Evolutionary conservation across 2,888 invertebrate genomes (phyloP), one percentile per base, ranked within the genome.

Genomic region (Neoitamus cyanurus): DNA sequence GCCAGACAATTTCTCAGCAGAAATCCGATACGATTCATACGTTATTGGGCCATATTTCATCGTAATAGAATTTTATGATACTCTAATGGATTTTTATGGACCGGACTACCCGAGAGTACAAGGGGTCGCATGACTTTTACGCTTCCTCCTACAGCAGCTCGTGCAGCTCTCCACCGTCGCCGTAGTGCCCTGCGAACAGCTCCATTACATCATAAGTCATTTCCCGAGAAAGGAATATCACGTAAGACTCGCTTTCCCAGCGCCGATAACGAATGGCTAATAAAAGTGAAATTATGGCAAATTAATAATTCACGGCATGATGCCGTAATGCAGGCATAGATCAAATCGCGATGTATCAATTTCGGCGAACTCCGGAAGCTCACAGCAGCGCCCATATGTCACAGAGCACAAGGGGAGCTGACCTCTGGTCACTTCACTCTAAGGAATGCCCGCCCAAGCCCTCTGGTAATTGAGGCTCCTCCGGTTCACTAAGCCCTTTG

Each of bases 51-150:
- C 80, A 86, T 87, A 86, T 86, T 85, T 87, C 87, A 87, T 87
- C 86, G 85, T 87, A 87, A 87, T 87, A 86, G 87, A 86, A 85
- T 86, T 87, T 87, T 87, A 87, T 87, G 87, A 87, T 78, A 77
- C 80, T 86, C 80, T 87, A 87, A 86, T 87, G 83, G 86, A 85
- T 85, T 86, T 87, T 87, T 86, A 87, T 87, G 85, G 87, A 86
- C 84, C 84, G 58, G 78, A 31, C 58, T 83, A 58, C 20, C 34
- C 48, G 48, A n/a, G 73, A 83, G 73, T 58, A 48, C 20, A 31
- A 48, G 48, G 78, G 83, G 69, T 73, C 77, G 42, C 30, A 80
- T 15, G 77, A 83, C 83, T 85, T 84, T 83, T 78, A 85, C 83
- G 83, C 70, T 82, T 58, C 48, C 46, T 28, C 58, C 48, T 46